Evolutionary conservation across 2,113 vertebrate genomes (phyloP).

Genomic region (Carassius auratus): DNA sequence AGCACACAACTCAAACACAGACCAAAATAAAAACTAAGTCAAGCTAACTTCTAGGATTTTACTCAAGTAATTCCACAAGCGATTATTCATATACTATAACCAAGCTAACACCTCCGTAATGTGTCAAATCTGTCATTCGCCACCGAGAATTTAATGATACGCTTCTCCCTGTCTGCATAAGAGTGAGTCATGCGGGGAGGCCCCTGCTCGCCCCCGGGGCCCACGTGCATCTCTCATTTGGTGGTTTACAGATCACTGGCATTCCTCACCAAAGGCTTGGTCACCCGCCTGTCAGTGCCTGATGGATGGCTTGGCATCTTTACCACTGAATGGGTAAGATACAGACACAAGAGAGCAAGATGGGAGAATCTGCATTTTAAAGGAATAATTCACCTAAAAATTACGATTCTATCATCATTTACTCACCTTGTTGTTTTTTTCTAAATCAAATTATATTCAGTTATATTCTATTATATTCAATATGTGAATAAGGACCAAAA

Average conservation of each 20-base stretch:
- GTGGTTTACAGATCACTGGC: slow-evolving; percentile 71
- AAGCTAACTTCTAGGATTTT: neutral
- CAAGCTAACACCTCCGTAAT: neutral
- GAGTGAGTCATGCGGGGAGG: slow-evolving; percentile 47
- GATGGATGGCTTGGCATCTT: slow-evolving; percentile 71
- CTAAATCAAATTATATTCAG: neutral
- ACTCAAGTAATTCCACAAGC: neutral
- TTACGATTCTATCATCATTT: neutral
- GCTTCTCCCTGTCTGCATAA: slow-evolving; percentile 19
- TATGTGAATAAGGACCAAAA: neutral
- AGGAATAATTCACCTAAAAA: neutral
- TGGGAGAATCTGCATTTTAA: neutral
- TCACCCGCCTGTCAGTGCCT: slow-evolving; percentile 66
- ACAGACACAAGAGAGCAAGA: neutral
- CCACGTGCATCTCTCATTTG: slow-evolving; percentile 48
- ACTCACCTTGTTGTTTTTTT: neutral
- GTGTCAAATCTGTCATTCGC: slow-evolving; percentile 55
- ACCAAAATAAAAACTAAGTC: neutral
- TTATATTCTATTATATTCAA: neutral
- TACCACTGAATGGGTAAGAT: slow-evolving; percentile 8
- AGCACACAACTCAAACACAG: neutral
- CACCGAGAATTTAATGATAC: slow-evolving; percentile 50
- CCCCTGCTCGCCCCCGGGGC: slow-evolving; percentile 34
- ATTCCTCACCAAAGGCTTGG: slow-evolving; percentile 60
- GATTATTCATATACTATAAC: neutral